Base-by-base conservation (phyloP, 2,797 vertebrate genomes). In the Percopsis omiscomaycus region DNA sequence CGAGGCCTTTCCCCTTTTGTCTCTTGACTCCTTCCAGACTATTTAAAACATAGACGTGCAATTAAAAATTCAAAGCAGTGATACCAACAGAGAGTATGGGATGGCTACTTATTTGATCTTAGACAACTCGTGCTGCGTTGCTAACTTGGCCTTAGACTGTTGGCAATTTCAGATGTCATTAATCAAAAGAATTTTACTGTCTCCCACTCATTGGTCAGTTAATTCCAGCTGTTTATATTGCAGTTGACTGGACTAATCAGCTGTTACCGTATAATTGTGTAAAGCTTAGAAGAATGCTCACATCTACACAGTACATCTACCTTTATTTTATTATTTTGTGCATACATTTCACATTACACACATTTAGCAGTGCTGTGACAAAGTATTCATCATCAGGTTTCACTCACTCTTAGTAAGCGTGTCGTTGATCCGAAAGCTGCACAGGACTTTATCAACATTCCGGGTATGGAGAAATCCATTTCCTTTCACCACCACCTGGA, bases 351-450 rank as follows among this genome's bases (percentile, higher is more conserved):
- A 48, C n/a, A 48, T 5, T 48, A 13, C n/a, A 13, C 30, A 3
- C 4, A 47, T 11, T 47, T 12, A 28, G 15, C 48, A 27, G 2
- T 5, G 0, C 5, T 9, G 14, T 14, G 5, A 57, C 3, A 28
- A 30, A 15, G 8, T 46, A 15, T n/a, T 45, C 4, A 28, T 22
- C 27, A 50, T 50, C 37, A 45, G 5, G 48, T 52, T 53, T 66
- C 10, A 91, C 96, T 97, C 92, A 99, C 98, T 98, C 79, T 96
- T 93, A 0, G 95, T 98, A 12, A 94, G 67, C 0, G 95, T 98
- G 79, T 98, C 96, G 0, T 99, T 99, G 86, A 99, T 97, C 80
- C 93, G 92, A 89, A 98, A 99, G 80, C 96, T 99, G 92, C 98
- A 99, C 70, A 97, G 92, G 46, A 99, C 98, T 56, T 95, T 92